Conservation (phyloP, 1,140 invertebrate species). For the Penaeus indicus region DNA sequence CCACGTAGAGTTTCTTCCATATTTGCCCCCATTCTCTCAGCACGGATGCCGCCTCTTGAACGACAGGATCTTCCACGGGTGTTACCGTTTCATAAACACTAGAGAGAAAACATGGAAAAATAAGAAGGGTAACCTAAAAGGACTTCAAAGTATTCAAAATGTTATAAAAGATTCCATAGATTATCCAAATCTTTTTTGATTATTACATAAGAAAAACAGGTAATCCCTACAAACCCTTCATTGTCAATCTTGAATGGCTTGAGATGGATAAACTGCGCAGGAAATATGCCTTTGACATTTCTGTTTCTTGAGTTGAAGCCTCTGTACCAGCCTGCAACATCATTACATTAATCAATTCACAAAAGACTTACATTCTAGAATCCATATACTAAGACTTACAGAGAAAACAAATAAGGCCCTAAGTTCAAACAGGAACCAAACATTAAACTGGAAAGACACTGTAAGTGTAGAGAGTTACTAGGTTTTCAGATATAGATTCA, state of each 20-base stretch:
- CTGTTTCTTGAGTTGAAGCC: slow-evolving; percentile 87
- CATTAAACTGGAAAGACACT: background rate
- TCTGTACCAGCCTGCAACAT: slow-evolving; percentile 82
- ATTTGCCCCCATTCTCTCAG: slow-evolving; percentile 92
- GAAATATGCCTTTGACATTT: slow-evolving; percentile 83
- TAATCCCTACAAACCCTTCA: slow-evolving; percentile 73
- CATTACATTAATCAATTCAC: slow-evolving; percentile 14
- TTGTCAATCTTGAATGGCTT: slow-evolving; percentile 84
- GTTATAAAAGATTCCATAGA: too few relatives aligned
- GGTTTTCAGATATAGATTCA: too few relatives aligned
- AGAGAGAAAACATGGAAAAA: slow-evolving; percentile 57
- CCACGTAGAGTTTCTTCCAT: slow-evolving; percentile 92
- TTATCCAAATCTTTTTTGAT: too few relatives aligned
- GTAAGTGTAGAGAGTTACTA: too few relatives aligned
- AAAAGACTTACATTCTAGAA: background rate
- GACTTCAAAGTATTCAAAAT: background rate
- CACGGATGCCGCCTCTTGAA: slow-evolving; percentile 88
- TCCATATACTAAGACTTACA: background rate
- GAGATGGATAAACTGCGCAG: slow-evolving; percentile 80
- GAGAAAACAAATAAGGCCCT: background rate
- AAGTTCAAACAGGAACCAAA: background rate
- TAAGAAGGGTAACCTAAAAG: background rate
- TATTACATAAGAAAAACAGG: slow-evolving; percentile 29
- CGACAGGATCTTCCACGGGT: slow-evolving; percentile 87
- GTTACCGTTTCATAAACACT: slow-evolving; percentile 79